Evolutionary conservation across 2,797 vertebrate genomes (phyloP).

Genomic region (Perodicticus potto): DNA sequence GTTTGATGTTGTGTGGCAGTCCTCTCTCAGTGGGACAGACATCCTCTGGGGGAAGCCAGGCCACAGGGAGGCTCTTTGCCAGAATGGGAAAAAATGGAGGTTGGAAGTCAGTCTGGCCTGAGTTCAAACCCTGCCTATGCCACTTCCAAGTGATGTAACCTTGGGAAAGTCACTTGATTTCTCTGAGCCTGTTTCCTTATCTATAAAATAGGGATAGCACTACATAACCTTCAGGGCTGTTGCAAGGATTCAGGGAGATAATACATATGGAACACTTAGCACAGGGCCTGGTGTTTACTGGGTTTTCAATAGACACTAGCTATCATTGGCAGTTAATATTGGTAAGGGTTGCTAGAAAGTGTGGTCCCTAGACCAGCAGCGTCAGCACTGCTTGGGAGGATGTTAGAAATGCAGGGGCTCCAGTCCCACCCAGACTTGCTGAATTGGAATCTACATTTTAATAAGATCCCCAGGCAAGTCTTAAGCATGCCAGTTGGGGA

Average conservation of each 20-base stretch:
- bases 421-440: not conserved
- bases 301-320: not conserved
- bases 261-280: not conserved
- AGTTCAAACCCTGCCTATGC: slow-evolving; percentile 19
- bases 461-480: not conserved
- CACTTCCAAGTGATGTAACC: not conserved
- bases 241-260: not conserved
- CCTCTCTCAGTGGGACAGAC: not conserved
- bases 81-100: not conserved
- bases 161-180: slow-evolving; percentile 45
- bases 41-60: not conserved
- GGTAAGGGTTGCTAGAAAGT: not conserved
- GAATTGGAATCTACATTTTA: not conserved
- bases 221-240: not conserved
- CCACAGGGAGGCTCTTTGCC: not conserved
- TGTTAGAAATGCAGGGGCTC: not conserved
- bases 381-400: not conserved
- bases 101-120: not conserved
- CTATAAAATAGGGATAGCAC: not conserved
- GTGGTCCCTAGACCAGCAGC: not conserved
- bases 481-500: not conserved
- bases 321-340: not conserved
- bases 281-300: not conserved
- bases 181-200: slow-evolving; percentile 40
- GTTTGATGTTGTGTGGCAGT: not conserved